Evolutionary conservation across 64 coral and sea anemone genomes (phyloP), one percentile per base, ranked within the genome.

Genomic region (Platygyra sinensis): DNA sequence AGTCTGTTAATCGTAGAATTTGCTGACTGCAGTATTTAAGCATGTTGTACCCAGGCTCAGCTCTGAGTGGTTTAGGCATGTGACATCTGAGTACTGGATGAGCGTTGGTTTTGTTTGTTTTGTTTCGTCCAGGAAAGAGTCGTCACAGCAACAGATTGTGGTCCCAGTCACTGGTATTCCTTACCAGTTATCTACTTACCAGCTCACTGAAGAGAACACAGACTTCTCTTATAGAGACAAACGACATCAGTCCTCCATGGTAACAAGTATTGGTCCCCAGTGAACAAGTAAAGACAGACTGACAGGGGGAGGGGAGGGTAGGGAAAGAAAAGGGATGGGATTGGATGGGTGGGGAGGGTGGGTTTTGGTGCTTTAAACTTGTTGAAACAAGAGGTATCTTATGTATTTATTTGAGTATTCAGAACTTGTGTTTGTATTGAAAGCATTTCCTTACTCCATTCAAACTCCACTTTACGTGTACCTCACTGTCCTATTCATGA

Each of bases 161-260:
- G 86, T 94, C 18, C 94, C 81, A 9, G 14, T 84, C 10, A 86
- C 77, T 25, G 92, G 89, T 8, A 96, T 99, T 64, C 97, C 97
- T 52, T 99, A 99, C 71, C 94, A 92, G 10, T 81, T 99, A 6
- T 93, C 97, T 8, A 93, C 94, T 3, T 96, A 95, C 51, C 97
- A 99, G 67, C 77, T 99, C 7, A 99, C 97, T 74, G 97, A 99
- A 92, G 97, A 99, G 85, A 99, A 99, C 31, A 78, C 83, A 36
- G 97, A 99, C 87, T 99, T 99, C 49, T 91, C 97, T 1, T 92
- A 93, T 79, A 88, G 97, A 78, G 97, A 99, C 60, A 88, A 92
- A 65, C 86, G 94, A 15, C 97, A 99, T 75, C 97, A 99, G 60
- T 99, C 97, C 4, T 99, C 97, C 25, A 89, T 96, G 61, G 93